Conservation (phyloP, 2,113 vertebrate genomes). For the Leptobrachium leishanense region DNA sequence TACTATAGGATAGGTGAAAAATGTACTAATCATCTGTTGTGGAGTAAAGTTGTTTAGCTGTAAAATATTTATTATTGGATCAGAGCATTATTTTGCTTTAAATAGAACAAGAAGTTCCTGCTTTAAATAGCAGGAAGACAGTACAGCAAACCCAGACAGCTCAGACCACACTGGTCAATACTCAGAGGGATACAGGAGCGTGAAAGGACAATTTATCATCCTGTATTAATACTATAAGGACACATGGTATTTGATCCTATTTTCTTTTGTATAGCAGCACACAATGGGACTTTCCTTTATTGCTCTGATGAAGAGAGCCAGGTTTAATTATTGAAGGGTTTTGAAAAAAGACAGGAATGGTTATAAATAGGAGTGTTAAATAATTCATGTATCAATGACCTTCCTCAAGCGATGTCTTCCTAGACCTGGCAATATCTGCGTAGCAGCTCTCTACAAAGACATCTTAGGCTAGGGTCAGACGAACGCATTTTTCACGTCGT, state of each 20-base stretch:
- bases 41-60: no score
- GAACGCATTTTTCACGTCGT: no score
- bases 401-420: neutral
- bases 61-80: no score
- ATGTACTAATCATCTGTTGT: no score
- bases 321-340: slow-evolving; percentile 52
- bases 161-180: slow-evolving; percentile 2
- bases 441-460: slow-evolving; percentile 23
- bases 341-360: slow-evolving; percentile 45
- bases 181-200: slow-evolving; percentile 4
- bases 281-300: slow-evolving; percentile 36
- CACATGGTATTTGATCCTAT: slow-evolving; percentile 29
- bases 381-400: slow-evolving; percentile 53
- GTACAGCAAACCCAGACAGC: no score
- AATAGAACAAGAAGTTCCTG: no score
- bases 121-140: no score
- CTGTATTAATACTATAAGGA: slow-evolving; percentile 4
- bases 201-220: slow-evolving; percentile 29
- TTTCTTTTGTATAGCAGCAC: slow-evolving; percentile 19
- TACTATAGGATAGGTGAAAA: no score
- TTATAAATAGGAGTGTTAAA: slow-evolving; percentile 52
- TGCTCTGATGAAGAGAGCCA: slow-evolving; percentile 36
- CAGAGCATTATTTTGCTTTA: no score
- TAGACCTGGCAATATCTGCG: neutral
- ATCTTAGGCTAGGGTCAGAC: no score